phyloP scores from a whole-genome alignment of 2,888 invertebrate genomes.

The Diachrysia chrysitis region DNA sequence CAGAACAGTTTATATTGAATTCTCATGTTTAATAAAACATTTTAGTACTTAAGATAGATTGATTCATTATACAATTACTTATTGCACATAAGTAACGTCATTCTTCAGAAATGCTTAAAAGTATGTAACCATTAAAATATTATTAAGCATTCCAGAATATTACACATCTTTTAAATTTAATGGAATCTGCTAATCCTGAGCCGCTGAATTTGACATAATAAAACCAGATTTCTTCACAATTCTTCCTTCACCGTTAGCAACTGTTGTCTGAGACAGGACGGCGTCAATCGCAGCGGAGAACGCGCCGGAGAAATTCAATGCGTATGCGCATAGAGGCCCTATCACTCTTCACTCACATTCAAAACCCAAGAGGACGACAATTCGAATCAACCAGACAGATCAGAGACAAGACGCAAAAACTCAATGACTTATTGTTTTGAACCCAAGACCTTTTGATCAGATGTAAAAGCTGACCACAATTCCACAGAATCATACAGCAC shows the following conservation, averaged over 20 bases:
- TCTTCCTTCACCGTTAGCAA: not conserved
- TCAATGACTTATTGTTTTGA: not conserved
- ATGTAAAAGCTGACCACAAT: slow-evolving; percentile 1
- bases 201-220: no score
- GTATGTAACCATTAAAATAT: no score
- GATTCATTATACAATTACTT: slow-evolving; percentile 20
- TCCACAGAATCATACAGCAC: not conserved
- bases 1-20: slow-evolving; percentile 16
- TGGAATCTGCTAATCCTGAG: no score
- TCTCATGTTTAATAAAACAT: slow-evolving; percentile 27
- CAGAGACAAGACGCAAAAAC: slow-evolving; percentile 1
- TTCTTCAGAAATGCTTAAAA: no score
- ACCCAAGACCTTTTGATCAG: slow-evolving; percentile 1
- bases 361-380: not conserved
- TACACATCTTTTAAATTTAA: no score
- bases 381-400: not conserved
- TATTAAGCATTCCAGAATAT: no score
- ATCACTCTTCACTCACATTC: not conserved
- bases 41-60: slow-evolving; percentile 18
- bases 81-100: not conserved
- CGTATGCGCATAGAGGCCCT: not conserved
- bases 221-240: not conserved
- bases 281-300: not conserved
- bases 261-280: not conserved
- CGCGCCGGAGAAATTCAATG: not conserved